Evolutionary conservation across 2,888 invertebrate species (phyloP).

Genomic region (Cecidostiba fungosa): DNA sequence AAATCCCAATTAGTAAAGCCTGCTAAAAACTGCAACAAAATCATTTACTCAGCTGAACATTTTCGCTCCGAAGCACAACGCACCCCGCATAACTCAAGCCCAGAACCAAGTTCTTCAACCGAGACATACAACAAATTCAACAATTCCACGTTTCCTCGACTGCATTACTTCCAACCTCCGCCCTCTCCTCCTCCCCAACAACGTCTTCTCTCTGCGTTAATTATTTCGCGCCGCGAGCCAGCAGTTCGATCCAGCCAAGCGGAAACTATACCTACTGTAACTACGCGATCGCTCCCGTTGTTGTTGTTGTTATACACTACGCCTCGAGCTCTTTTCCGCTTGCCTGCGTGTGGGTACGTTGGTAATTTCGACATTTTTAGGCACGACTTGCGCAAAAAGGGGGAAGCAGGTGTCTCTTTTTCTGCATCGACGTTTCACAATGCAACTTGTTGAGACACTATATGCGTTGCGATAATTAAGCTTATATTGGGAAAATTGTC

Average conservation of each 20-base stretch:
- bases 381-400: background rate
- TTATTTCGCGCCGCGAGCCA: background rate
- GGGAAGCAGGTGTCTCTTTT: background rate
- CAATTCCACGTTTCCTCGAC: background rate
- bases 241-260: constrained; percentile 19
- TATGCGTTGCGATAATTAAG: background rate
- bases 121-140: background rate
- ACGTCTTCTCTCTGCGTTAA: background rate
- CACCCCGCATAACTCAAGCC: background rate
- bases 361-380: background rate
- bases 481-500: background rate
- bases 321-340: constrained; percentile 40
- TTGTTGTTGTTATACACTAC: constrained; percentile 7
- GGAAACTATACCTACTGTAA: background rate
- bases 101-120: background rate
- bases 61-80: background rate
- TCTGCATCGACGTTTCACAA: background rate
- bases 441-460: background rate
- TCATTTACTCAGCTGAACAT: background rate
- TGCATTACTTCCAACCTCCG: constrained; percentile 1
- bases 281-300: background rate
- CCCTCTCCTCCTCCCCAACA: background rate
- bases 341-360: constrained; percentile 3
- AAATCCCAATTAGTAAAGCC: background rate
- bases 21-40: background rate